Conservation (phyloP, 1,140 invertebrate species). For the Cardiocondyla obscurior region DNA sequence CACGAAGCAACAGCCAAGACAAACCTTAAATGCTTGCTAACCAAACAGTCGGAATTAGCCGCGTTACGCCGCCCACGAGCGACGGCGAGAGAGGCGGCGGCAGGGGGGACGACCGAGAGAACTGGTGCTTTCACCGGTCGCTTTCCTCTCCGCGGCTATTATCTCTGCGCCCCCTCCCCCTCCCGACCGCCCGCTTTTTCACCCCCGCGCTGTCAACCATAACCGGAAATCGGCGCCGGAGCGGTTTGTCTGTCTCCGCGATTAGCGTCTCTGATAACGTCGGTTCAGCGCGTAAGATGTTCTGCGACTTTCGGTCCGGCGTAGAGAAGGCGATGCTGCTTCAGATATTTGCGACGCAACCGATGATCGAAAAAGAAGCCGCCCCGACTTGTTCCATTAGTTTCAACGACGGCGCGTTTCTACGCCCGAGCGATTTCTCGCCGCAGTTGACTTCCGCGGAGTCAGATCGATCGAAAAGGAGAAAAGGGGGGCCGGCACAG, state of each 20-base stretch:
- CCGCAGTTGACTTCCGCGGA: not conserved
- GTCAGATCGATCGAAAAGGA: not conserved
- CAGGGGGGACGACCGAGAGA: constrained; percentile 36
- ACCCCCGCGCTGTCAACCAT: constrained; percentile 19
- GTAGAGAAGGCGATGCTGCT: not conserved
- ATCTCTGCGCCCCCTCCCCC: constrained; percentile 58
- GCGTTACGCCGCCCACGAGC: constrained; percentile 78
- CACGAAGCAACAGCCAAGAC: constrained; percentile 83
- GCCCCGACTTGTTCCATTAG: too few species aligned
- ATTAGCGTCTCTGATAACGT: not conserved
- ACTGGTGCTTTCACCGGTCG: constrained; percentile 75
- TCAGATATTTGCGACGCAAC: not conserved
- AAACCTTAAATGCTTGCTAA: constrained; percentile 84
- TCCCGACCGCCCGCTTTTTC: constrained; percentile 27
- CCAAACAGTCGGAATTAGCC: constrained; percentile 84
- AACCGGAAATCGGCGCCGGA: not conserved
- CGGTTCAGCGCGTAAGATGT: too few species aligned
- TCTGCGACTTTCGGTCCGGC: not conserved
- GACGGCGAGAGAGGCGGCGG: not conserved
- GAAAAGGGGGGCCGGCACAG: not conserved
- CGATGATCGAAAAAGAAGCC: too few species aligned
- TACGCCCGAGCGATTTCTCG: not conserved
- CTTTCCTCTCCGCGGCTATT: constrained; percentile 77
- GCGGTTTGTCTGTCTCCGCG: not conserved
- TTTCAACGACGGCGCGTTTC: not conserved